Evolutionary conservation across 2,888 invertebrate genomes (phyloP).

Genomic region (Copidosoma aretas): DNA sequence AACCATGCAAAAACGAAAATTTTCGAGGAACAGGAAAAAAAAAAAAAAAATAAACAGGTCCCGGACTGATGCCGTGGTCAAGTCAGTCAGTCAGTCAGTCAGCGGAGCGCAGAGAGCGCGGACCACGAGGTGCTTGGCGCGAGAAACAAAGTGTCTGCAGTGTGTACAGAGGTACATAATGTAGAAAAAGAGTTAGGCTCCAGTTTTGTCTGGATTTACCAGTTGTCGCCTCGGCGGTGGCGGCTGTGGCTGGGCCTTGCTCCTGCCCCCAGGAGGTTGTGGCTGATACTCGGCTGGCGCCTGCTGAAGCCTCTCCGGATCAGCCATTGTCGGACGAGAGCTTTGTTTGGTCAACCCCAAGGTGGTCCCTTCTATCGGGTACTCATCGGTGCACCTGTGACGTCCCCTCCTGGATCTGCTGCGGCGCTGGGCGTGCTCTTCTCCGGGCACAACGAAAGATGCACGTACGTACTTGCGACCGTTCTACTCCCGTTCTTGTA

Average conservation of each 20-base stretch:
- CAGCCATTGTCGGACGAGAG: slow-evolving; percentile 58
- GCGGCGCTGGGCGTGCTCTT: not conserved
- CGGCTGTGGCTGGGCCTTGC: slow-evolving; percentile 4
- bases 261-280: slow-evolving; percentile 12
- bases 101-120: not conserved
- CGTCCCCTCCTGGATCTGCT: not conserved
- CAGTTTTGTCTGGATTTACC: slow-evolving; percentile 51
- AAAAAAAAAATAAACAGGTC: too few species aligned
- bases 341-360: too few species aligned
- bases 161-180: not conserved
- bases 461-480: not conserved
- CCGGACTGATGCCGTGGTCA: too few species aligned
- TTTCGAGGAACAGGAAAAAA: too few species aligned
- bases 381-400: slow-evolving; percentile 43
- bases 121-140: not conserved
- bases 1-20: too few species aligned
- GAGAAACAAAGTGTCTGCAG: too few species aligned
- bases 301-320: slow-evolving; percentile 46
- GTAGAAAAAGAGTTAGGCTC: not conserved
- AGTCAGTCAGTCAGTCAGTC: too few species aligned
- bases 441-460: not conserved
- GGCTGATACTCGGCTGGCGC: not conserved
- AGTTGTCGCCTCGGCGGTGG: slow-evolving; percentile 61
- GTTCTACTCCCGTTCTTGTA: not conserved
- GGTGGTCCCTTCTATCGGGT: slow-evolving; percentile 46